Evolutionary conservation across 2,113 vertebrate genomes (phyloP), one percentile per base, ranked within the genome.

Genomic region (Tichodroma muraria): DNA sequence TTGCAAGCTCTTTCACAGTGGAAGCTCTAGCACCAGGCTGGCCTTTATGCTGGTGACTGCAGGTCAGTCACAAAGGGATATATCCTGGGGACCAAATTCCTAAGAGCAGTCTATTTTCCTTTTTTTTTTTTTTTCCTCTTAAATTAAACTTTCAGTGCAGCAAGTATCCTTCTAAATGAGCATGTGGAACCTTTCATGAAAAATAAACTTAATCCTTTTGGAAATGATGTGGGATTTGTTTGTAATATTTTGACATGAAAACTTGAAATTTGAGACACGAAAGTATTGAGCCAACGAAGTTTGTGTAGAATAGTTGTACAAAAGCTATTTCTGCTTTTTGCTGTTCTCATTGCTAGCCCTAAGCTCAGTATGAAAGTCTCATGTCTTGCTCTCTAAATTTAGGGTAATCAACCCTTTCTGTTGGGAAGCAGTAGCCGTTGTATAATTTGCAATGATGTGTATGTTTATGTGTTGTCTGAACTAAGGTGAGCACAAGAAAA

Each of bases 141-240:
- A 92, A 94, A 81, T 87, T 84, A 81, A 91, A 91, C 53, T 80
- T 76, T 56, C 10, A n/a, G 11, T 88, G 79, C 70, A 90, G 71
- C 65, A 56, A 90, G 13, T 82, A 94, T 53, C 35, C 38, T 92
- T 89, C 63, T 56, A 89, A 76, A 82, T 80, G 42, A 91, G 69
- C 77, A 60, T 71, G 80, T 93, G 90, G 79, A 95, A 95, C 79
- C 11, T 93, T 73, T 93, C 28, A 33, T 71, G 64, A 82, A 85
- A 94, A 96, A 93, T 94, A 95, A 96, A 91, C 33, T 42, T 82
- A 72, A 85, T 88, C 60, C 47, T 96, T 88, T 82, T 86, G 63
- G 88, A 88, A 37, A 19, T 22, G 31, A 59, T 65, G 31, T 85
- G 79, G 76, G 68, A 22, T 70, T 88, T 77, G 28, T 88, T 89